Evolutionary conservation across 2,797 vertebrate genomes (phyloP).

Genomic region (Menidia menidia): DNA sequence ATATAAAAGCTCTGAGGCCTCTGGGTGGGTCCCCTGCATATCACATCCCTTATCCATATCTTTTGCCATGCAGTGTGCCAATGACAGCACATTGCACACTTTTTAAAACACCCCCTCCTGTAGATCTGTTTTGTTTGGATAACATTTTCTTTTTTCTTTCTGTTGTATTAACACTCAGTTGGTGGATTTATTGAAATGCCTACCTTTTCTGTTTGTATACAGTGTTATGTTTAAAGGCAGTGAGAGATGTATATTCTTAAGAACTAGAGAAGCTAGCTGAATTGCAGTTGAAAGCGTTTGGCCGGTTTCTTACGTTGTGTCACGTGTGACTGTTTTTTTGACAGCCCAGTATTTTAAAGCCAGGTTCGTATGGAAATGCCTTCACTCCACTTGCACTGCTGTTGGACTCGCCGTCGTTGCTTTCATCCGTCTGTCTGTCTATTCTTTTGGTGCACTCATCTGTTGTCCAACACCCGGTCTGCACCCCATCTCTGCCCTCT

Average conservation of each 20-base stretch:
- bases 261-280: conserved; percentile 80
- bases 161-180: conserved; percentile 78
- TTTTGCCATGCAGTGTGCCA: conserved; percentile 80
- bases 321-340: conserved; percentile 99
- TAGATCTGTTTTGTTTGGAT: conserved; percentile 86
- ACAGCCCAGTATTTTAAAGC: conserved; percentile 99
- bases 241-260: conserved; percentile 90
- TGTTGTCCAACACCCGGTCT: conserved; percentile 75
- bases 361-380: conserved; percentile 99
- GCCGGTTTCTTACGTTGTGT: conserved; percentile 99
- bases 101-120: conserved; percentile 82
- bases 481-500: conserved; percentile 74
- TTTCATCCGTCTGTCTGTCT: conserved; percentile 94
- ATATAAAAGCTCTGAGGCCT: conserved; percentile 61
- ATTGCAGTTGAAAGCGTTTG: conserved; percentile 92
- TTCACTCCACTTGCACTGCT: conserved; percentile 99
- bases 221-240: conserved; percentile 80
- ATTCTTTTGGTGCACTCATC: conserved; percentile 81
- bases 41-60: conserved; percentile 69
- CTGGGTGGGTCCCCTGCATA: conserved; percentile 80
- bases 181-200: conserved; percentile 83
- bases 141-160: conserved; percentile 85
- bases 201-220: conserved; percentile 88
- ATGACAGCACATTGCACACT: conserved; percentile 87
- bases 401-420: conserved; percentile 98